Conservation (phyloP, 2,888 invertebrate species). For the Balanococcus diminutus region DNA sequence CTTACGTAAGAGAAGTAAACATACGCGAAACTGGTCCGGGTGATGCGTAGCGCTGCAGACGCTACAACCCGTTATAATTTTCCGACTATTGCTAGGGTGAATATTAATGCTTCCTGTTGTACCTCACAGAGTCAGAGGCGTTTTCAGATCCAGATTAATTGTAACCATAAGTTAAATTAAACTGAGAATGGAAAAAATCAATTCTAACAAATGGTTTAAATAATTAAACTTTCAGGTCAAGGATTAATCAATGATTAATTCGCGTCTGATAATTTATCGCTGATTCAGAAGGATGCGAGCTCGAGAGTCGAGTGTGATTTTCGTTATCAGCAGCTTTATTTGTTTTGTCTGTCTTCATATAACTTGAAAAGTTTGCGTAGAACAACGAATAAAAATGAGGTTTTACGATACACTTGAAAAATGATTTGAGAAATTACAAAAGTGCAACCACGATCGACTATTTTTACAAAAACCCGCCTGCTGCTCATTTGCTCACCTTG, state of each 20-base stretch:
- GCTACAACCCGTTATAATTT: background rate
- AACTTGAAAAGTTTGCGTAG: background rate
- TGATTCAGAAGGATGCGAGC: background rate
- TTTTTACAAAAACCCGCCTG: no score
- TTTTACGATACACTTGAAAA: no score
- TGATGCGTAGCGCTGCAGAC: no score
- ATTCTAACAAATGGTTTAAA: background rate
- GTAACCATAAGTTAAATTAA: background rate
- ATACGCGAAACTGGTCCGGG: no score
- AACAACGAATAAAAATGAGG: no score
- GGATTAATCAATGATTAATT: background rate
- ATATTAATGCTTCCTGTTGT: background rate
- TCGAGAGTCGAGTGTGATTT: background rate
- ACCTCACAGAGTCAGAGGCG: background rate
- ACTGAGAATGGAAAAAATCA: background rate
- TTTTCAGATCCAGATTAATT: background rate
- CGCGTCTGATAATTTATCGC: background rate
- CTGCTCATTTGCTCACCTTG: no score
- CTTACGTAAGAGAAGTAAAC: no score
- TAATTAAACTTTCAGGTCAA: conserved; percentile 1
- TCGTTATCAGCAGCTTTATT: background rate
- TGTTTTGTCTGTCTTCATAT: background rate
- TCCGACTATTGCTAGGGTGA: background rate
- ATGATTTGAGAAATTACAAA: no score
- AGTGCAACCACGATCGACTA: no score